These are phyloP conservation scores for Acipenser transmontanus DNA, from an alignment of 2,797 vertebrate species.

Conservation along the genomic window DNA sequence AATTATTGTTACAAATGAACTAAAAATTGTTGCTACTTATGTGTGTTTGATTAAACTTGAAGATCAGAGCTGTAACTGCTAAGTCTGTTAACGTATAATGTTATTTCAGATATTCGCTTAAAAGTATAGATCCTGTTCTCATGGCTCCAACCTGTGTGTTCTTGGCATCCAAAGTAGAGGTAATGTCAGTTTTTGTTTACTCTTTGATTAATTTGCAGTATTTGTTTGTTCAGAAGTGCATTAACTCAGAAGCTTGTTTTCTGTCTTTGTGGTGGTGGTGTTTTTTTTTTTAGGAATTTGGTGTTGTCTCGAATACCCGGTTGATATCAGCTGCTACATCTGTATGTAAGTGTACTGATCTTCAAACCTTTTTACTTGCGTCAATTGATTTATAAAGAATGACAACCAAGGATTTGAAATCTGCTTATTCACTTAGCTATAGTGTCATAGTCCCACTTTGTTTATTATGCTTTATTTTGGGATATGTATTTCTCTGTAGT, in stretches of 20 bases:
- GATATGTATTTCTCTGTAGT: too few relatives aligned
- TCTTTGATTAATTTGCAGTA: slow-evolving; percentile 18
- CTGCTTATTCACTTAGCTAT: too few relatives aligned
- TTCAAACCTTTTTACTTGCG: not conserved
- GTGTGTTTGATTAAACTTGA: too few relatives aligned
- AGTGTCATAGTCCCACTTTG: too few relatives aligned
- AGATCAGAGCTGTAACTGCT: too few relatives aligned
- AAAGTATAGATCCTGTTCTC: slow-evolving; percentile 97
- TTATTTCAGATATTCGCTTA: slow-evolving; percentile 85
- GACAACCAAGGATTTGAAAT: too few relatives aligned
- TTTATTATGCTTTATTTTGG: too few relatives aligned
- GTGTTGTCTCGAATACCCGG: slow-evolving; percentile 96
- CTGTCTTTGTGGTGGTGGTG: slow-evolving; percentile 31
- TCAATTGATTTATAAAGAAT: not conserved
- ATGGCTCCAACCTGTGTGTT: slow-evolving; percentile 99
- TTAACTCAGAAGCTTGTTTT: slow-evolving; percentile 23
- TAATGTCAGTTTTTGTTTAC: slow-evolving; percentile 43
- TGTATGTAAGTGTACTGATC: slow-evolving; percentile 80
- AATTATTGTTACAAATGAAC: too few relatives aligned
- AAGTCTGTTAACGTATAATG: too few relatives aligned
- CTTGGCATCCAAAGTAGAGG: slow-evolving; percentile 98
- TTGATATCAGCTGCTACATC: slow-evolving; percentile 96
- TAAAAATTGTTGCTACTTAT: too few relatives aligned
- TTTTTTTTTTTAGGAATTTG: slow-evolving; percentile 80
- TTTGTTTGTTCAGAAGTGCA: slow-evolving; percentile 21